Evolutionary conservation across 2,888 invertebrate species (phyloP), one percentile per base, ranked within the genome.

Genomic region (Stictocephala bisonia): DNA sequence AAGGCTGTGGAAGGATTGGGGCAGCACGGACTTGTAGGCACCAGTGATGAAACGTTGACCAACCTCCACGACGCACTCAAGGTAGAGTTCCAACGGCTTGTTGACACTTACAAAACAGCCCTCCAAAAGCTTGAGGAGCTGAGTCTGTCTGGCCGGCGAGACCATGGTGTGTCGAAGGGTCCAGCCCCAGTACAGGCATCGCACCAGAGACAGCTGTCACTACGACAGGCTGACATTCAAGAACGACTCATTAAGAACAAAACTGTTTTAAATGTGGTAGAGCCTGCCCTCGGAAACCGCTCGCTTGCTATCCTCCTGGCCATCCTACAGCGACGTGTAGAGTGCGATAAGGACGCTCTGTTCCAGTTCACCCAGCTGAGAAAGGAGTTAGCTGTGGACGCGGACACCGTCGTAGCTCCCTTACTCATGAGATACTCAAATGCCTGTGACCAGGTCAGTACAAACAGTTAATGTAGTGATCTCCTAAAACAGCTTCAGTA

Each of bases 241-340:
- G 91, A 95, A 78, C 86, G 96, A 0, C 87, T 97, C 70, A 96
- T 96, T 80, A 95, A 96, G 85, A 96, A 97, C 85, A 95, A 96
- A 84, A 93, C 94, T 0, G 85, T 96, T 40, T 86, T 95, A 75
- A 96, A 87, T 79, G 85, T 86, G 7, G 84, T 86, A 13, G 87
- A 87, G 78, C 87, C 95, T 53, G 91, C 94, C 74, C 86, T 96
- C 79, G 93, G 93, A 81, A 94, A 94, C 82, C 92, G 92, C 29
- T 91, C 91, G 2, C 83, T 96, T 79, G 90, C 93, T 80, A 92
- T 93, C 83, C 86, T 96, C 69, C 86, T 96, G 74, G 88, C 85
- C 20, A 86, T 86, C 56, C 86, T 96, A 44, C 90, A 92, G 56
- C 88, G 91, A 24, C 87, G 96, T 76, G 95, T 96, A 53, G 94